A percentile compares a stretch with the other conserved stretches of the same genome.
phyloP scores from a whole-genome alignment of 2,113 vertebrate species.

The Antigone vipio region DNA sequence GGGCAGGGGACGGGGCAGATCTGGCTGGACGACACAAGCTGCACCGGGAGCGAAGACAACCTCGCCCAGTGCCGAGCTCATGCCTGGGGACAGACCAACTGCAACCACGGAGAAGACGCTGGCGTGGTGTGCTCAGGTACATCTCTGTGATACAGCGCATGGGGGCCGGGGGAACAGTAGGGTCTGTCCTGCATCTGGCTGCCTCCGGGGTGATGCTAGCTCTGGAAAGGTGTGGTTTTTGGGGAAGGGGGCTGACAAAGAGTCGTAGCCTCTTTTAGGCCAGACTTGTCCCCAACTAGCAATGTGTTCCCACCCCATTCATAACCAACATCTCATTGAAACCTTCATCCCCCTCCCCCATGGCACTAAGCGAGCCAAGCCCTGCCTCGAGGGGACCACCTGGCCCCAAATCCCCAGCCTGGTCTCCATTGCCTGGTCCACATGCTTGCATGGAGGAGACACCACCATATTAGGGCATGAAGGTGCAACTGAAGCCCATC shows the following conservation, averaged over 20 bases:
- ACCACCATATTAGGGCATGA: background rate
- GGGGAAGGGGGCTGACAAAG: background rate
- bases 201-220: too few species aligned
- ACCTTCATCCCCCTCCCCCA: fast-evolving
- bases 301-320: background rate
- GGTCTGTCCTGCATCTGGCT: background rate
- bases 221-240: background rate
- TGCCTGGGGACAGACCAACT: background rate
- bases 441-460: background rate
- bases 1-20: background rate
- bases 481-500: background rate
- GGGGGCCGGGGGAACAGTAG: too few species aligned
- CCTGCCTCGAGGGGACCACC: background rate
- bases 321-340: background rate
- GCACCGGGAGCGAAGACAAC: background rate
- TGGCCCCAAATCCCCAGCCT: background rate
- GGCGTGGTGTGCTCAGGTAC: background rate
- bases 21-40: background rate
- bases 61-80: background rate
- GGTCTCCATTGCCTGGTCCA: background rate
- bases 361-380: background rate
- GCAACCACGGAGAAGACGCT: background rate
- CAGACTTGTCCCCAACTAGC: background rate
- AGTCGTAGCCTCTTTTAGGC: background rate
- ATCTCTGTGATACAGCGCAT: background rate